Base-by-base conservation (phyloP, 2,797 vertebrate genomes). In the Ptychobarbus kaznakovi region DNA sequence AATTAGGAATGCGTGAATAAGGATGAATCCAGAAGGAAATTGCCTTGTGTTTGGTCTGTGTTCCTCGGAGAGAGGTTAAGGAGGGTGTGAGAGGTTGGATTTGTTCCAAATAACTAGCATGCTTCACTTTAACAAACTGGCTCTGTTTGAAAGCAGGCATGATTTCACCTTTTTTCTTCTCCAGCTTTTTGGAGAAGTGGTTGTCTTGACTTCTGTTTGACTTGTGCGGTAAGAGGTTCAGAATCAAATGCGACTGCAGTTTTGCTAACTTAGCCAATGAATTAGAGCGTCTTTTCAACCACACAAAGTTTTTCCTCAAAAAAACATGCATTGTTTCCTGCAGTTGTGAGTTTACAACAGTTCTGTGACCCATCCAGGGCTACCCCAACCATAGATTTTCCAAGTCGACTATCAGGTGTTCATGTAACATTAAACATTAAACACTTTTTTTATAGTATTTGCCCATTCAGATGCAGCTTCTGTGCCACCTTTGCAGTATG, bases 41-140 rank as follows among this genome's bases (percentile, higher is more conserved):
- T 79, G 66, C 32, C 78, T 86, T 74, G 70, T 58, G 42, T 63
- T 46, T 65, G 70, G 72, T 69, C 35, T 80, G 68, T 32, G 28
- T 65, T 79, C 81, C 70, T 70, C 38, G 35, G 68, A 68, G 25
- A 56, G 81, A 81, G 63, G 65, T 81, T 84, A 70, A 85, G 74
- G 70, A 86, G 74, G 51, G 58, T 75, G 70, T 77, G 15, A 70
- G 72, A 12, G 28, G n/a, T 61, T 70, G 49, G 56, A 61, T 42
- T 40, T 63, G 42, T 63, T 85, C 61, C 66, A 66, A 58, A 85
- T 85, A 38, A 80, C 80, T 82, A 69, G 35, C 73, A 77, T 35
- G 66, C 40, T 42, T 84, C 38, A 86, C 70, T 78, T 81, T 58
- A 44, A 35, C 69, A 82, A 72, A 58, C 32, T 58, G 20, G 10